A percentile compares a stretch with the other conserved stretches of the same genome.
Evolutionary conservation across 1,140 invertebrate genomes (phyloP).

Genomic region (Drosophila ficusphila): DNA sequence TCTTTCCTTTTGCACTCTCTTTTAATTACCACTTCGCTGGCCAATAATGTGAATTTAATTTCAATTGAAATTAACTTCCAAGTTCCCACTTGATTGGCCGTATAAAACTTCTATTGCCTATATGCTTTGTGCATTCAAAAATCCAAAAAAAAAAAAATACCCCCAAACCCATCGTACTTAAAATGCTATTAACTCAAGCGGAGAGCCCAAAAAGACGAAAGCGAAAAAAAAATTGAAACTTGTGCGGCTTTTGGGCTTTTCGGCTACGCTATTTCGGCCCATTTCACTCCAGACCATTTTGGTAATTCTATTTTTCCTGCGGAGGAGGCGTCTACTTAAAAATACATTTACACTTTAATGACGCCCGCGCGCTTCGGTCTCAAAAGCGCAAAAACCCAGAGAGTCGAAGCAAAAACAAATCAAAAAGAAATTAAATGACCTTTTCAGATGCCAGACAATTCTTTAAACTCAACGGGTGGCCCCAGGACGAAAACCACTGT

Average conservation of each 20-base stretch:
- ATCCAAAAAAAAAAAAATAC: not conserved
- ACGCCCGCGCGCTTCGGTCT: conserved; percentile 35
- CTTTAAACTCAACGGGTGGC: conserved; percentile 50
- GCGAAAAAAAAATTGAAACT: conserved; percentile 58
- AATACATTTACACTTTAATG: conserved; percentile 83
- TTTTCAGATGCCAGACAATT: conserved; percentile 68
- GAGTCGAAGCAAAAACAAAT: conserved; percentile 64
- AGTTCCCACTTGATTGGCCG: conserved; percentile 42
- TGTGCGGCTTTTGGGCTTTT: conserved; percentile 79
- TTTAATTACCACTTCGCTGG: not conserved
- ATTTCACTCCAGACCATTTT: conserved; percentile 25
- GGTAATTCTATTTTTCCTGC: conserved; percentile 70
- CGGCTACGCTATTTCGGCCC: conserved; percentile 37
- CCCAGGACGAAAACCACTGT: conserved; percentile 16
- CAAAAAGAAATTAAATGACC: conserved; percentile 83
- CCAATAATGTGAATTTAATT: conserved; percentile 54
- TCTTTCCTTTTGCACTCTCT: not conserved
- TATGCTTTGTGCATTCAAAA: conserved; percentile 28
- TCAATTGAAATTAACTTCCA: conserved; percentile 47
- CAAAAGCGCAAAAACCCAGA: conserved; percentile 14
- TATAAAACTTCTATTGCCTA: conserved; percentile 40
- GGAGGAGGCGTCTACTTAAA: conserved; percentile 70
- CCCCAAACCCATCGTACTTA: conserved; percentile 58
- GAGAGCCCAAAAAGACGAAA: not conserved
- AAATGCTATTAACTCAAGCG: conserved; percentile 77